Evolutionary conservation across 2,888 invertebrate species (phyloP).

Genomic region (Lasioglossum calceatum): DNA sequence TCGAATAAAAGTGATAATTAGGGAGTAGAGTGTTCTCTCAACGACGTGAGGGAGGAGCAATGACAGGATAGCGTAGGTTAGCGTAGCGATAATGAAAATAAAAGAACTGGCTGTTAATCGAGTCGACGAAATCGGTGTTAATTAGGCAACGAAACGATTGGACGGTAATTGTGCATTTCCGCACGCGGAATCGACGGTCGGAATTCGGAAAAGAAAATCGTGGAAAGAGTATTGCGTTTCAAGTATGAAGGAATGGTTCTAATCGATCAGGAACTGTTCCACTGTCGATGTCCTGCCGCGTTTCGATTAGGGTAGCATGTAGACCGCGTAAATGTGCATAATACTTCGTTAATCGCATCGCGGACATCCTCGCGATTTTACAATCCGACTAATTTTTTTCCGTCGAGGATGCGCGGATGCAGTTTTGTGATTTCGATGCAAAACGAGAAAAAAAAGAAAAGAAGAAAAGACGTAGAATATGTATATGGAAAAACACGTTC

Average conservation of each 20-base stretch:
- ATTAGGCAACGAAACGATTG: slow-evolving; percentile 20
- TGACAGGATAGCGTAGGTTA: neutral
- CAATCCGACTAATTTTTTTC: neutral
- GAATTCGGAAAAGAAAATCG: neutral
- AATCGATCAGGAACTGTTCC: slow-evolving; percentile 1
- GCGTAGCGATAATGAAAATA: neutral
- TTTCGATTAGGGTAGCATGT: slow-evolving; percentile 26
- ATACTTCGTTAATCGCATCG: slow-evolving; percentile 63
- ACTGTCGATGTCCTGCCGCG: slow-evolving; percentile 42
- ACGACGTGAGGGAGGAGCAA: neutral
- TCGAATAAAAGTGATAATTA: slow-evolving; percentile 1
- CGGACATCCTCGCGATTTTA: neutral
- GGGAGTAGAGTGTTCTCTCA: neutral
- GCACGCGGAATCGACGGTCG: slow-evolving; percentile 29
- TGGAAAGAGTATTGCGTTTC: neutral
- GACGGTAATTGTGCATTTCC: slow-evolving; percentile 36
- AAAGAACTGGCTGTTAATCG: slow-evolving; percentile 7
- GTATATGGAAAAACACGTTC: neutral
- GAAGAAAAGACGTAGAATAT: neutral
- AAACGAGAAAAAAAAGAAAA: too few species aligned
- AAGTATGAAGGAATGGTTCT: neutral
- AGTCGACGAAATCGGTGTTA: slow-evolving; percentile 29
- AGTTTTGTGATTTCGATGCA: slow-evolving; percentile 14
- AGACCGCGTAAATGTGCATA: slow-evolving; percentile 71
- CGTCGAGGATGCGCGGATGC: slow-evolving; percentile 15